Conservation (phyloP, 2,113 vertebrate species). For the Psilopogon haemacephalus region DNA sequence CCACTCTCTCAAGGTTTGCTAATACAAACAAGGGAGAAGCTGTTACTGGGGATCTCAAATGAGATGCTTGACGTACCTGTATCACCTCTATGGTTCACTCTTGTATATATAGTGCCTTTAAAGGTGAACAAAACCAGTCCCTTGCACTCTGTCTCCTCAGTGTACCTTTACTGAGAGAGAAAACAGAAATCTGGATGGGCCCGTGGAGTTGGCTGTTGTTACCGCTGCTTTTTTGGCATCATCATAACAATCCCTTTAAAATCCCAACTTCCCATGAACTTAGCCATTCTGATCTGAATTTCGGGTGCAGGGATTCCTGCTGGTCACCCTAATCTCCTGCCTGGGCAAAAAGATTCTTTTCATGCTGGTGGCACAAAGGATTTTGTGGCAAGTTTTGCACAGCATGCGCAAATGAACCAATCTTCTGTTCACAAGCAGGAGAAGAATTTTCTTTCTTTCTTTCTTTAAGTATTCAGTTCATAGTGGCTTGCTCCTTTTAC, state of each 20-base stretch:
- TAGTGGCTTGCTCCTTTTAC: conserved; percentile 41
- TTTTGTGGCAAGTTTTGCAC: conserved; percentile 50
- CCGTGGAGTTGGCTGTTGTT: not conserved
- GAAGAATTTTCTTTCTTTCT: conserved; percentile 29
- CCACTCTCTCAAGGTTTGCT: accelerated
- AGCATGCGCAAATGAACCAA: conserved; percentile 32
- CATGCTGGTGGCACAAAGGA: conserved; percentile 57
- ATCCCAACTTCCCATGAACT: conserved; percentile 67
- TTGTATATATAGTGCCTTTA: accelerated
- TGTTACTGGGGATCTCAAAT: accelerated
- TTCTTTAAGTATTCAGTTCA: conserved; percentile 41
- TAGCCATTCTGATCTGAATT: conserved; percentile 65
- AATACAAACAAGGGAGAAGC: not conserved
- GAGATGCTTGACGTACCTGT: not conserved
- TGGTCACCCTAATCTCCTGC: conserved; percentile 58
- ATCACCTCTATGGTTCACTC: accelerated
- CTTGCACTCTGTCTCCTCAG: accelerated
- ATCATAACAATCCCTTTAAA: conserved; percentile 56
- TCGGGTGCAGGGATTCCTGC: conserved; percentile 66
- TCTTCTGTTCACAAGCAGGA: conserved; percentile 46
- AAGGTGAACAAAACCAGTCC: not conserved
- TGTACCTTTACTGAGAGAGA: not conserved
- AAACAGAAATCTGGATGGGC: not conserved
- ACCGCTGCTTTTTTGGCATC: conserved; percentile 51
- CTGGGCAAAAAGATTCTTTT: conserved; percentile 59